phyloP scores from a whole-genome alignment of 2,888 invertebrate species.

The Pelosia muscerda region DNA sequence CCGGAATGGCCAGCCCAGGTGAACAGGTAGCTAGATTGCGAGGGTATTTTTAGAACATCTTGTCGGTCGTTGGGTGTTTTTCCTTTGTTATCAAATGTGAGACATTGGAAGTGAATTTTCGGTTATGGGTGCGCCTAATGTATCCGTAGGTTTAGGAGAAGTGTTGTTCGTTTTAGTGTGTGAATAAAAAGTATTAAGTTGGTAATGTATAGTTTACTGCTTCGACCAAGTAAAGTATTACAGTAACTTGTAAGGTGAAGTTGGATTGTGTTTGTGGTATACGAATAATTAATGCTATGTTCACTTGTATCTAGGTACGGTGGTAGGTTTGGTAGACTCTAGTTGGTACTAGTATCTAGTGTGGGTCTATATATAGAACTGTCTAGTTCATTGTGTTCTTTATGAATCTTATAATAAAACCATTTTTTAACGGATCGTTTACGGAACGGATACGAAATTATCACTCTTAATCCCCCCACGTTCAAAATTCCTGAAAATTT shows the following conservation, averaged over 20 bases:
- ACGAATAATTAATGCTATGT: not conserved
- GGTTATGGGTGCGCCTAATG: conserved; percentile 72
- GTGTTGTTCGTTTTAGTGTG: conserved; percentile 61
- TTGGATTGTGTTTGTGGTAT: conserved; percentile 30
- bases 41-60: conserved; percentile 86
- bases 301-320: conserved; percentile 15
- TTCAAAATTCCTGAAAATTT: no score
- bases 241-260: not conserved
- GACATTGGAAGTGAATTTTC: conserved; percentile 75
- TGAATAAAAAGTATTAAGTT: conserved; percentile 51
- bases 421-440: no score
- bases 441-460: no score
- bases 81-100: conserved; percentile 85
- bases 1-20: conserved; percentile 85
- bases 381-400: no score
- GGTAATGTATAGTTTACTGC: not conserved
- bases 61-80: conserved; percentile 83
- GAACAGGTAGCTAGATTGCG: conserved; percentile 85
- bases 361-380: not conserved
- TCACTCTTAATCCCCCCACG: no score
- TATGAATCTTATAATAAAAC: no score
- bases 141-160: conserved; percentile 66
- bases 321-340: not conserved
- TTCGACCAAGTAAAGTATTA: no score
- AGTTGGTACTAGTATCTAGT: not conserved